These are phyloP conservation scores for Syrphus vitripennis DNA, from an alignment of 2,888 invertebrate genomes.

Conservation along the genomic window DNA sequence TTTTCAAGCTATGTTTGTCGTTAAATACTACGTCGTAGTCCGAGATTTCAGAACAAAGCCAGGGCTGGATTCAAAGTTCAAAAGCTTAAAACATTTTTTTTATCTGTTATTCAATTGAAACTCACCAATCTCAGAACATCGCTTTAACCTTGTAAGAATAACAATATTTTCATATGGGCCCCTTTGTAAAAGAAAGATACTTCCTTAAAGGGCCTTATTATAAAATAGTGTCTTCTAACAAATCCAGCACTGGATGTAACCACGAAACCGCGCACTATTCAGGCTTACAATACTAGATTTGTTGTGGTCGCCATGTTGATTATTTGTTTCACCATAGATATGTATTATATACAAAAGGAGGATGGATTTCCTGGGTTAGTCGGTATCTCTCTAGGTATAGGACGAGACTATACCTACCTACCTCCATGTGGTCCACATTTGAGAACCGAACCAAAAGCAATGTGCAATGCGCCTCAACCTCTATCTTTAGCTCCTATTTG, in stretches of 20 bases:
- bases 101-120: too few species aligned
- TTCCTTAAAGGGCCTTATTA: not conserved
- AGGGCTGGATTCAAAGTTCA: not conserved
- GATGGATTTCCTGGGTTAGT: constrained; percentile 38
- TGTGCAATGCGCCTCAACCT: not conserved
- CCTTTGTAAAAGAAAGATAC: too few species aligned
- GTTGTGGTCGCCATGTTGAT: constrained; percentile 54
- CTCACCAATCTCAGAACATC: too few species aligned
- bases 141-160: too few species aligned
- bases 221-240: not conserved
- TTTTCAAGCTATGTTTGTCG: too few species aligned
- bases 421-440: constrained; percentile 57
- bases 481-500: not conserved
- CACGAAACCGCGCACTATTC: constrained; percentile 32
- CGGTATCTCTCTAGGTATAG: not conserved
- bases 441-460: not conserved
- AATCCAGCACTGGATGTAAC: constrained; percentile 18
- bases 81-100: not conserved
- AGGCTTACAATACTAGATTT: constrained; percentile 51
- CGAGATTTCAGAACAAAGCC: not conserved
- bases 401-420: not conserved
- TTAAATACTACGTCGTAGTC: too few species aligned
- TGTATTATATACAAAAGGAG: not conserved
- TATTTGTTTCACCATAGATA: constrained; percentile 35
- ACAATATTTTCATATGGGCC: too few species aligned